A percentile compares a stretch with the other conserved stretches of the same genome.
phyloP scores from a whole-genome alignment of 2,797 vertebrate genomes.

The Natrix natrix region DNA sequence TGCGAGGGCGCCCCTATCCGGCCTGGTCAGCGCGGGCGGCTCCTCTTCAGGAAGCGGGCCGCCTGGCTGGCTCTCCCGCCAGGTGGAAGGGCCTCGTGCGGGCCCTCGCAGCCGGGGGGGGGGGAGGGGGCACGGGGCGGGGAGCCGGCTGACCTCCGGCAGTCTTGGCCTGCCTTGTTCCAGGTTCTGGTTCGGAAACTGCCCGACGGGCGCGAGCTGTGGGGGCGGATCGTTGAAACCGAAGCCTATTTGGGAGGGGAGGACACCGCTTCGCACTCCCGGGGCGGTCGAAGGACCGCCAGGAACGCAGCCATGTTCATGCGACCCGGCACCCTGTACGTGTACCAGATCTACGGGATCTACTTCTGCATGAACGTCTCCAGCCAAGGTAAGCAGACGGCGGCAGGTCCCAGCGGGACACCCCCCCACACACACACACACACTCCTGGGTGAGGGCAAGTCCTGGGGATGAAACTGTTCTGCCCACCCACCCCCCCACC shows the following conservation, averaged over 20 bases:
- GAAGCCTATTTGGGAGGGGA: slow-evolving; percentile 93
- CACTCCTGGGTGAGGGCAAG: background rate
- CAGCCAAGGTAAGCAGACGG: slow-evolving; percentile 82
- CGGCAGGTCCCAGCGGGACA: background rate
- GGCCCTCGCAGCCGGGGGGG: background rate
- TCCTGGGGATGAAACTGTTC: background rate
- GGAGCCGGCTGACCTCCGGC: background rate
- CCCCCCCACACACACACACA: too few relatives aligned
- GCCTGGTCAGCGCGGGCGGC: too few relatives aligned
- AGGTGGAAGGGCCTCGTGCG: background rate
- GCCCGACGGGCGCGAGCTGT: slow-evolving; percentile 78
- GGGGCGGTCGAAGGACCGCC: slow-evolving; percentile 86
- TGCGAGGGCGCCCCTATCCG: background rate
- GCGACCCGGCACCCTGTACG: slow-evolving; percentile 92
- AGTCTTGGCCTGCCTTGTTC: slow-evolving; percentile 1
- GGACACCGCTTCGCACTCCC: slow-evolving; percentile 92
- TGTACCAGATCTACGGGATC: slow-evolving; percentile 93
- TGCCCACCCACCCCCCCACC: background rate
- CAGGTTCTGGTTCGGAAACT: slow-evolving; percentile 86
- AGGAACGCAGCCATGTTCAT: slow-evolving; percentile 95
- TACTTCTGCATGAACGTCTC: slow-evolving; percentile 95
- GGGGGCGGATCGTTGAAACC: slow-evolving; percentile 89
- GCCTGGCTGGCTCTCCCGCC: background rate
- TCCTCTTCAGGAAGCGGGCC: too few relatives aligned
- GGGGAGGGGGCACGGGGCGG: background rate